Evolutionary conservation across 2,113 vertebrate genomes (phyloP).

Genomic region (Telmatochromis sp.): DNA sequence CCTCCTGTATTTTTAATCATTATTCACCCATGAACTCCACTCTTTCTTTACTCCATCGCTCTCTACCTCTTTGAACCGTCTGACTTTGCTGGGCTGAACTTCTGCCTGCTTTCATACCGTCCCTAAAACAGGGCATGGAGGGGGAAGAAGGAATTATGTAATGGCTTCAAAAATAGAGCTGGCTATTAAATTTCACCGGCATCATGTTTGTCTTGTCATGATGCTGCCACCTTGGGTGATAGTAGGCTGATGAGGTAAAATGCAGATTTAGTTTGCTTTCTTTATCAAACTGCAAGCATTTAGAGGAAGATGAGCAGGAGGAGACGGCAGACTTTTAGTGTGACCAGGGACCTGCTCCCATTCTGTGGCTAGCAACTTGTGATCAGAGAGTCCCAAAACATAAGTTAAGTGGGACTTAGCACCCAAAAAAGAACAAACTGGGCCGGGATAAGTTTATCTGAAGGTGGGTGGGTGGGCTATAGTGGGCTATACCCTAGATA

Average conservation of each 20-base stretch:
- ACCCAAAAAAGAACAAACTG: background rate
- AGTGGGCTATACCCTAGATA: background rate
- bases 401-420: background rate
- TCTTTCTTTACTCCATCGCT: background rate
- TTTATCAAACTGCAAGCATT: background rate
- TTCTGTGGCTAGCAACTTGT: background rate
- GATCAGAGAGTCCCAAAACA: background rate
- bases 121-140: slow-evolving; percentile 49
- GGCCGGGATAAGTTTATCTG: background rate
- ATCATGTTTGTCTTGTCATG: background rate
- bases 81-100: background rate
- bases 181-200: slow-evolving; percentile 40
- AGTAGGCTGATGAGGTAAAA: background rate
- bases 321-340: background rate
- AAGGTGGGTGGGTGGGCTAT: background rate
- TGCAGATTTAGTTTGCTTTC: background rate
- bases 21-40: background rate
- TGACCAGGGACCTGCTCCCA: background rate
- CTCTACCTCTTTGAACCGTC: background rate
- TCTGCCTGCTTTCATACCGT: slow-evolving; percentile 30
- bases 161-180: slow-evolving; percentile 40
- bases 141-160: slow-evolving; percentile 14
- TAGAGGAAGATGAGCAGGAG: background rate
- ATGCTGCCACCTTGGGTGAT: background rate
- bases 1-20: background rate